These are phyloP conservation scores for Chrysemys picta DNA, from an alignment of 2,113 vertebrate species.

Conservation along the genomic window DNA sequence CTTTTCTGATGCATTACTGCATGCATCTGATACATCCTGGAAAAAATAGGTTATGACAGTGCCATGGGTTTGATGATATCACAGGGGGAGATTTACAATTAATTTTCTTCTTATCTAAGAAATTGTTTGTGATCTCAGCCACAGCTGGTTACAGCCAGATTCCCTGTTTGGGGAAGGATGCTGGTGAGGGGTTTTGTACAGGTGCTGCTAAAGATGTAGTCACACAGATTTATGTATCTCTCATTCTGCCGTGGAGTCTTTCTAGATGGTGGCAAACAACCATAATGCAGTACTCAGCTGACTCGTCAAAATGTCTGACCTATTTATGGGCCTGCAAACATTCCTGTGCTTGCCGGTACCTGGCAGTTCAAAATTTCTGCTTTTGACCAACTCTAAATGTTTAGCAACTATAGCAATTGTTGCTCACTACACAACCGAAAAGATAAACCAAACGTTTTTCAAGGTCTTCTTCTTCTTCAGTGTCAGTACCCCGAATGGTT, in stretches of 20 bases:
- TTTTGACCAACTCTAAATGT: not conserved
- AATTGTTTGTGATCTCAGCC: not conserved
- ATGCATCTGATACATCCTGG: not conserved
- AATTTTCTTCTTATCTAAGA: not conserved
- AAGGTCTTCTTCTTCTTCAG: not conserved
- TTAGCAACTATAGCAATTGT: not conserved
- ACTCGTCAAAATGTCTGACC: rapidly evolving
- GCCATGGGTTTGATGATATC: not conserved
- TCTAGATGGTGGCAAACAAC: not conserved
- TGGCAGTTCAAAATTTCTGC: not conserved
- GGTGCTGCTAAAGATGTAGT: not conserved
- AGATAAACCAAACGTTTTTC: rapidly evolving
- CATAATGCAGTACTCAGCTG: not conserved
- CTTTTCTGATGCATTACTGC: not conserved
- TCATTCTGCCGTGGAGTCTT: not conserved
- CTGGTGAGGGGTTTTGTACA: not conserved
- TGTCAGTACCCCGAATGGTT: not conserved
- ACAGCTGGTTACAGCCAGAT: not conserved
- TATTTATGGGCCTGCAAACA: not conserved
- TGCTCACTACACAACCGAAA: not conserved
- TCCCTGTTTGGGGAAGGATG: not conserved
- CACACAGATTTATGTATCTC: not conserved
- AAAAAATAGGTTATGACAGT: not conserved
- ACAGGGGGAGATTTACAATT: not conserved
- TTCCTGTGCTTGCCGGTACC: not conserved